Evolutionary conservation across 92 coral and sea anemone genomes (phyloP).

Genomic region (Parazoanthus atlanticus): DNA sequence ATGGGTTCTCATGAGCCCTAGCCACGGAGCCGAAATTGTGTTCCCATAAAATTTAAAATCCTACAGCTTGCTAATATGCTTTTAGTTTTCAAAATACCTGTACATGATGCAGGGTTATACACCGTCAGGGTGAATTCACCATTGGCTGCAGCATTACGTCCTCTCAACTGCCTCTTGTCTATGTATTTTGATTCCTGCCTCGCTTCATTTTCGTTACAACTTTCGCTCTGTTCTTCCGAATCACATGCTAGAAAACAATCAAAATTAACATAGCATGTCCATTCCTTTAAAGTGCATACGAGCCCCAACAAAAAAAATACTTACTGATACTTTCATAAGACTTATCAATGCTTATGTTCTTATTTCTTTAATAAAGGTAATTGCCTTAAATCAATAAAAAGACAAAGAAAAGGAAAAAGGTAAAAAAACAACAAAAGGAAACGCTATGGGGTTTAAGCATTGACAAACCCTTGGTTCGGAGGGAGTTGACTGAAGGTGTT

Average conservation of each 20-base stretch:
- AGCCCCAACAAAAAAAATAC: too few species aligned
- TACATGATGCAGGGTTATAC: constrained; percentile 84
- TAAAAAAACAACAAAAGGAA: too few species aligned
- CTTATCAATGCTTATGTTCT: too few species aligned
- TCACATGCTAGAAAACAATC: constrained; percentile 55
- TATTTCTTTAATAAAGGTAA: too few species aligned
- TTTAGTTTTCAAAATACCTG: constrained; percentile 55
- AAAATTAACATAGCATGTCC: background rate
- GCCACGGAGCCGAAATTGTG: too few species aligned
- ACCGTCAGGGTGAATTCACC: constrained; percentile 76
- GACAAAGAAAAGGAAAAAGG: too few species aligned
- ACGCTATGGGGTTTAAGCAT: too few species aligned
- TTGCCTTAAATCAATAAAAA: too few species aligned
- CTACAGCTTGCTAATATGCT: too few species aligned
- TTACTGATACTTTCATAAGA: background rate
- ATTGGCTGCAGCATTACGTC: constrained; percentile 64
- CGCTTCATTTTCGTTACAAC: constrained; percentile 46
- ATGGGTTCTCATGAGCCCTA: too few species aligned
- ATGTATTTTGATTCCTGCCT: constrained; percentile 49
- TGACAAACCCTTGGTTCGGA: background rate
- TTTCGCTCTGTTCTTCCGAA: constrained; percentile 28
- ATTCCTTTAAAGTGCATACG: background rate
- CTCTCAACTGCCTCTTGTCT: constrained; percentile 6
- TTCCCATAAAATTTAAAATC: too few species aligned
- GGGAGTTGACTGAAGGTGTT: too few species aligned